Evolutionary conservation across 2,113 vertebrate species (phyloP), one percentile per base, ranked within the genome.

Genomic region (Lagopus leucura): DNA sequence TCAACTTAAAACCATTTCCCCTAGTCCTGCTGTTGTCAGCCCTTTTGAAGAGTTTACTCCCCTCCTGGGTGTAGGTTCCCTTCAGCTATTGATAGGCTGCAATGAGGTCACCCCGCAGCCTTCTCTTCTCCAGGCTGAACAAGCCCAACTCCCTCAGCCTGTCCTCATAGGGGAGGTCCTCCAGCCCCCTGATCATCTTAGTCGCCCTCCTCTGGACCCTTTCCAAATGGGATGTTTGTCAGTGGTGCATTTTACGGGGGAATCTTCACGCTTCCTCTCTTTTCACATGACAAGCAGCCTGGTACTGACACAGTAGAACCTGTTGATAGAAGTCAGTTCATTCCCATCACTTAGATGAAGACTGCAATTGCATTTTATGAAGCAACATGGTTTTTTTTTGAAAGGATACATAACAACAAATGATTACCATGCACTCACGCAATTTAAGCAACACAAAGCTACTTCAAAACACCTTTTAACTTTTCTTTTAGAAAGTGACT

Each of bases 391-490:
- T n/a, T 90, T 22, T 71, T 95, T 97, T 96, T 72, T 94, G 45
- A 95, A 86, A 57, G 15, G 43, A 91, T 70, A 88, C 52, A 84
- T 25, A 90, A 92, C 13, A 85, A 52, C 67, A 94, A 96, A 90
- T 81, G 45, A 83, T 54, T 27, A 85, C 11, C 47, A 96, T 91
- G 95, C 90, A 97, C 78, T 11, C 47, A 96, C 90, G 95, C 90
- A 97, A 86, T 71, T 80, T 71, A 70, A 96, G 73, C 48, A 92
- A 95, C 38, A 87, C 78, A 97, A 97, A 94, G 92, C 43, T 90
- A 50, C 45, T 77, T 19, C 1, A 7, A 3, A 40, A 69, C 48
- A 73, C 75, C 36, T 88, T 84, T 48, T 47, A 85, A 76, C 24
- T 78, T 77, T 47, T 71, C 25, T 50, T 89, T 65, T 13, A 82